These are phyloP conservation scores for Brachionus manjavacas DNA, from an alignment of 1,140 invertebrate genomes.

Conservation along the genomic window DNA sequence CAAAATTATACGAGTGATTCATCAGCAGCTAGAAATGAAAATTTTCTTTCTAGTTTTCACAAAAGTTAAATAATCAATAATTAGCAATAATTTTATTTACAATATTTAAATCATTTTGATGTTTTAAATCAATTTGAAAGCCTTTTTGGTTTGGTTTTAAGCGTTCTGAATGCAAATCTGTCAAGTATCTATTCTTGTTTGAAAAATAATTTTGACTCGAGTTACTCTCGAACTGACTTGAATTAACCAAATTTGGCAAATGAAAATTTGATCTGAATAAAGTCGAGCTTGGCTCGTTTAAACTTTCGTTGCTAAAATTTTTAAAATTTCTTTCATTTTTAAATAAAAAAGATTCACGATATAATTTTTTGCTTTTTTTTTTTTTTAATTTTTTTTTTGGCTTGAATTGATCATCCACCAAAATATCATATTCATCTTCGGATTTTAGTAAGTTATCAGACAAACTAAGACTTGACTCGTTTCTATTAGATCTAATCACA, in stretches of 20 bases:
- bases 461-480: background rate
- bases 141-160: background rate
- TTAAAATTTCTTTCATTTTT: background rate
- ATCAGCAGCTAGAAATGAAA: background rate
- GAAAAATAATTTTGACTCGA: constrained; percentile 8
- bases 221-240: background rate
- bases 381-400: background rate
- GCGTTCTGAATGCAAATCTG: background rate
- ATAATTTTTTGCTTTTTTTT: background rate
- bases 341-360: background rate
- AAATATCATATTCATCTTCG: background rate
- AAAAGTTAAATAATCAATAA: background rate
- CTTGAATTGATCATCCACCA: background rate
- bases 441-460: background rate
- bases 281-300: background rate
- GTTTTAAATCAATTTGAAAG: background rate
- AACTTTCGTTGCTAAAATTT: background rate
- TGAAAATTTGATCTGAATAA: background rate
- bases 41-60: background rate
- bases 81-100: constrained; percentile 31
- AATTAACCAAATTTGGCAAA: background rate
- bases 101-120: constrained; percentile 27
- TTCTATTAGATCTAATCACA: constrained; percentile 29
- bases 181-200: background rate
- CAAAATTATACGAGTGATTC: background rate